A percentile compares a stretch with the other conserved stretches of the same genome.
phyloP scores from a whole-genome alignment of 2,797 vertebrate species.

The Helostoma temminkii region DNA sequence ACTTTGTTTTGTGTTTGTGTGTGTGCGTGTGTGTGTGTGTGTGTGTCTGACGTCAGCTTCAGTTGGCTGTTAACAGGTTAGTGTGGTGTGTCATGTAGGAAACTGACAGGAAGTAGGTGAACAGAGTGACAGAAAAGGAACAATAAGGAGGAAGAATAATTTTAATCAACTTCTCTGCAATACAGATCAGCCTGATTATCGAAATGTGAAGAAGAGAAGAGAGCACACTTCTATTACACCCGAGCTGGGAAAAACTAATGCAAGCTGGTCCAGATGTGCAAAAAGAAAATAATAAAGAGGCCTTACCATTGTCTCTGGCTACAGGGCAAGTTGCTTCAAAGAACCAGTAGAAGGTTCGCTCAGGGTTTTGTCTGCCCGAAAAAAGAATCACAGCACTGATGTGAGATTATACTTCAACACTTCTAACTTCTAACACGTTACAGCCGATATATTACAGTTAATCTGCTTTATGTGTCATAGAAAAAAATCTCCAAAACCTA shows the following conservation, averaged over 20 bases:
- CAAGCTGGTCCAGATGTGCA: not conserved
- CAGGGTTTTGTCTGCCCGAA: slow-evolving; percentile 84
- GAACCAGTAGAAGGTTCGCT: slow-evolving; percentile 89
- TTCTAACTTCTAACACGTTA: too few species aligned
- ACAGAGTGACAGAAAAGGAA: slow-evolving; percentile 1
- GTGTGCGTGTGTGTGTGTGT: too few species aligned
- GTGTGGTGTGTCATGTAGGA: not conserved
- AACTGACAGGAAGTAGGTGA: not conserved
- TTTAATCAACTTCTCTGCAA: slow-evolving; percentile 34
- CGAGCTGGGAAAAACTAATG: not conserved
- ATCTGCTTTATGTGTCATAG: not conserved
- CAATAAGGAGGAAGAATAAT: slow-evolving; percentile 26
- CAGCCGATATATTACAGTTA: not conserved
- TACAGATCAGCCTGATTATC: not conserved
- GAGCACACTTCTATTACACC: not conserved
- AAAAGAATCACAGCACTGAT: slow-evolving; percentile 27
- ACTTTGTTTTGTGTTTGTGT: not conserved
- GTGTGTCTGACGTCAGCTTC: not conserved
- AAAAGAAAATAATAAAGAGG: not conserved
- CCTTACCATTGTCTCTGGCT: slow-evolving; percentile 87
- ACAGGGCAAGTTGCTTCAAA: slow-evolving; percentile 88
- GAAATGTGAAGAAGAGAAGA: not conserved
- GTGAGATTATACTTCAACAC: slow-evolving; percentile 9
- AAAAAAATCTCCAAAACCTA: not conserved
- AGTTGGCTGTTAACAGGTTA: not conserved